Evolutionary conservation across 2,888 invertebrate genomes (phyloP).

Genomic region (Pterostichus niger): DNA sequence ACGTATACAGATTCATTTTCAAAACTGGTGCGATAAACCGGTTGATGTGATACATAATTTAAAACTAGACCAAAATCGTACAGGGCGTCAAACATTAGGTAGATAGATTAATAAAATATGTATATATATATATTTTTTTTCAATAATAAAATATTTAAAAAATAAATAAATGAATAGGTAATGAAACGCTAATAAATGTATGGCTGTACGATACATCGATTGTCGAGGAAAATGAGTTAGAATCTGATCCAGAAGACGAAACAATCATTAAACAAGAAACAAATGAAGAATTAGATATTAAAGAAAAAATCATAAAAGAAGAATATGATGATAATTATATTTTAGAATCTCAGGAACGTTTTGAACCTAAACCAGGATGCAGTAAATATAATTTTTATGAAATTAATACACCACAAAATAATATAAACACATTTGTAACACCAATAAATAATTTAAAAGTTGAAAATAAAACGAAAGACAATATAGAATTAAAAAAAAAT

Average conservation of each 20-base stretch:
- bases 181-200: constrained; percentile 89
- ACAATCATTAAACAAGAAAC: constrained; percentile 40
- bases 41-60: constrained; percentile 89
- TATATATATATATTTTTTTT: too few species aligned
- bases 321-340: constrained; percentile 49
- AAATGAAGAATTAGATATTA: constrained; percentile 44
- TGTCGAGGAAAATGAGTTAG: constrained; percentile 64
- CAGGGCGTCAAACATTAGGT: constrained; percentile 91
- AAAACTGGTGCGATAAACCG: constrained; percentile 86
- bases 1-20: constrained; percentile 88
- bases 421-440: background rate
- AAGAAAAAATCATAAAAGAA: constrained; percentile 32
- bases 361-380: constrained; percentile 27
- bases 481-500: constrained; percentile 8
- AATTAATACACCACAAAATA: background rate
- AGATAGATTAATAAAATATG: constrained; percentile 68
- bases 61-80: constrained; percentile 89
- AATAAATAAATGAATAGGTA: constrained; percentile 78
- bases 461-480: background rate
- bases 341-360: constrained; percentile 21
- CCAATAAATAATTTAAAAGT: background rate
- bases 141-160: constrained; percentile 58
- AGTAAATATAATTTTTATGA: constrained; percentile 22
- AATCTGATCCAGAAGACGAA: constrained; percentile 36
- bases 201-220: constrained; percentile 79